Conservation (phyloP, 2,888 invertebrate species). For the Diabrotica balteata region DNA sequence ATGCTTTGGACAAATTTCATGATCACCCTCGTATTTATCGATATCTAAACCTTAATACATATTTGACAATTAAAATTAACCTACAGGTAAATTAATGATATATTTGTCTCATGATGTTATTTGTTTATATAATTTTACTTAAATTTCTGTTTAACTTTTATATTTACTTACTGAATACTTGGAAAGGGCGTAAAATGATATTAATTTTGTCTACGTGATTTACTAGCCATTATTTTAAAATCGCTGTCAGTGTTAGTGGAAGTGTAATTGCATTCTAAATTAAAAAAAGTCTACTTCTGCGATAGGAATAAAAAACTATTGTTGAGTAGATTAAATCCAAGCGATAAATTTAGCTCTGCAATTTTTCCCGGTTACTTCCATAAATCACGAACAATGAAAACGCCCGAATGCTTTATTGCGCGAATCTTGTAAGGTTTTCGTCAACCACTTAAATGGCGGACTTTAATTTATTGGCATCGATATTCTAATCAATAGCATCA, state of each 20-base stretch:
- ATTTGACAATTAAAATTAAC: no score
- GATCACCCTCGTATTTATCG: no score
- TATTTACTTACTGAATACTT: no score
- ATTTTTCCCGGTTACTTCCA: conserved; percentile 25
- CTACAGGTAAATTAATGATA: no score
- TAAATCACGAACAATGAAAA: conserved; percentile 27
- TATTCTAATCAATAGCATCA: neutral
- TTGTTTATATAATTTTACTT: no score
- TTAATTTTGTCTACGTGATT: neutral
- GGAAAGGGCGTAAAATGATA: no score
- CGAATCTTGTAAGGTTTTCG: conserved; percentile 24
- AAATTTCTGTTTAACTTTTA: no score
- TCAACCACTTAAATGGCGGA: conserved; percentile 22
- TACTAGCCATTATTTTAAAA: conserved; percentile 11
- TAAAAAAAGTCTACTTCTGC: conserved; percentile 13
- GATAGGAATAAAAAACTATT: conserved; percentile 21
- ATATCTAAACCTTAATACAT: no score
- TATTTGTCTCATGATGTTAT: no score
- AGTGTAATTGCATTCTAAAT: conserved; percentile 25
- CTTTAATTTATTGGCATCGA: conserved; percentile 14
- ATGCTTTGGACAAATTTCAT: no score
- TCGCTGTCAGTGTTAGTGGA: conserved; percentile 8
- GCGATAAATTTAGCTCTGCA: conserved; percentile 23
- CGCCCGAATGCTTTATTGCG: conserved; percentile 19
- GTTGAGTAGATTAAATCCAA: conserved; percentile 27